A percentile compares a stretch with the other conserved stretches of the same genome.
phyloP scores from a whole-genome alignment of 1,140 invertebrate species.

The Campoletis sonorensis region DNA sequence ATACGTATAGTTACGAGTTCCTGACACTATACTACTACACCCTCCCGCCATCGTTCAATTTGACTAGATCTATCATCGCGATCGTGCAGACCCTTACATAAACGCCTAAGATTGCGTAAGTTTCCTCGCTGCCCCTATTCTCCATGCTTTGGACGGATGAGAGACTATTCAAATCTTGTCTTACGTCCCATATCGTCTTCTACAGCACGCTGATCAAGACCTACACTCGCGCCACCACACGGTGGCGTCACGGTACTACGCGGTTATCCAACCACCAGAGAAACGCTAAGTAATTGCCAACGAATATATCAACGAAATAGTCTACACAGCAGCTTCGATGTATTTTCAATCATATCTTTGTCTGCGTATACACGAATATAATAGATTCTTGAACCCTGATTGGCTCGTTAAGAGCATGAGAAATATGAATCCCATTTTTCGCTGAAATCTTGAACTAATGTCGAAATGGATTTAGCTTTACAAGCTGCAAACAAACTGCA shows the following conservation, averaged over 20 bases:
- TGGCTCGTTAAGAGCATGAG: too few species aligned
- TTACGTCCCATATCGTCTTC: background rate
- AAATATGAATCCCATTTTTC: too few species aligned
- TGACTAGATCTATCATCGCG: constrained; percentile 41
- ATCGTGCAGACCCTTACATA: background rate
- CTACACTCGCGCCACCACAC: background rate
- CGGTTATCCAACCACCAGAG: constrained; percentile 1
- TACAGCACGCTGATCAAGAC: background rate
- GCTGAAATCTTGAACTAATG: background rate
- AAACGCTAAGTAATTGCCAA: constrained; percentile 18
- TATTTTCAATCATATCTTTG: too few species aligned
- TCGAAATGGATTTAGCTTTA: background rate
- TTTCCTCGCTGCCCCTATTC: background rate
- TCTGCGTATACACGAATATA: too few species aligned
- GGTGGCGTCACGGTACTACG: background rate
- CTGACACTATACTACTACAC: constrained; percentile 27
- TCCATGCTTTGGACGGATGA: background rate
- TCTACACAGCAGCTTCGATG: background rate
- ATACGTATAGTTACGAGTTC: constrained; percentile 2
- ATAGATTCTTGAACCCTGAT: too few species aligned
- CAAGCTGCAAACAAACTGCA: background rate
- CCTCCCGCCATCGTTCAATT: constrained; percentile 49
- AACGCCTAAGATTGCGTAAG: constrained; percentile 31
- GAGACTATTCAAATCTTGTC: background rate
- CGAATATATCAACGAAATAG: constrained; percentile 26